Conservation (phyloP, 2,888 invertebrate species). For the Lasioglossum marginatum region DNA sequence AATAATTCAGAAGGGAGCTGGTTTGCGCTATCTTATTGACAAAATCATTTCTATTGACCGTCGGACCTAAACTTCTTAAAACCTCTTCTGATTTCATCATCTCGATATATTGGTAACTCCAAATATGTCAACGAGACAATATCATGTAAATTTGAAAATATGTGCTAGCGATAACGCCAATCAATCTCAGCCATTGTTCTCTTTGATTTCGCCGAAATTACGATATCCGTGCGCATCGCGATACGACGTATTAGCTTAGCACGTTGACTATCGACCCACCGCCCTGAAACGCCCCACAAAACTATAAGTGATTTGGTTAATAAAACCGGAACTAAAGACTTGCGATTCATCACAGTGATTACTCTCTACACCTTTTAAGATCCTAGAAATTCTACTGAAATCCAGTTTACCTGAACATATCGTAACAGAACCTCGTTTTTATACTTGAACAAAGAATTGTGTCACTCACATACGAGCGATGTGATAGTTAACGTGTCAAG, state of each 20-base stretch:
- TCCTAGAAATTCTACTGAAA: neutral
- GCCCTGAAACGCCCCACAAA: neutral
- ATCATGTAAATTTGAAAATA: neutral
- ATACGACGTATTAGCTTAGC: neutral
- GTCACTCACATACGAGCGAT: neutral
- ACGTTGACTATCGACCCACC: conserved; percentile 11
- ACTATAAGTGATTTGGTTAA: neutral
- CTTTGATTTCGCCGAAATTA: neutral
- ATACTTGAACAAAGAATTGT: neutral
- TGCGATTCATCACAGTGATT: neutral
- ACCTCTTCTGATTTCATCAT: neutral
- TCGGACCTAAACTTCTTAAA: neutral
- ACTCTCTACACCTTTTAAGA: neutral
- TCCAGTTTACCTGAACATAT: neutral
- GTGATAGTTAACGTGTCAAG: conserved; percentile 11
- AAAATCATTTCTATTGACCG: neutral
- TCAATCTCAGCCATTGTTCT: neutral
- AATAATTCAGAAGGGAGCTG: neutral
- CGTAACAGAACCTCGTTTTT: neutral
- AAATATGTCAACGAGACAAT: conserved; percentile 1
- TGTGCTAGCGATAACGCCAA: neutral
- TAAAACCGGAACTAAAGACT: conserved; percentile 4
- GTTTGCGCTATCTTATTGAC: neutral
- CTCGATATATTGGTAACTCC: neutral
- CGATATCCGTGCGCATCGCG: neutral